These are phyloP conservation scores for Drosophila nebulosa DNA, from an alignment of 1,140 invertebrate genomes.

Conservation along the genomic window DNA sequence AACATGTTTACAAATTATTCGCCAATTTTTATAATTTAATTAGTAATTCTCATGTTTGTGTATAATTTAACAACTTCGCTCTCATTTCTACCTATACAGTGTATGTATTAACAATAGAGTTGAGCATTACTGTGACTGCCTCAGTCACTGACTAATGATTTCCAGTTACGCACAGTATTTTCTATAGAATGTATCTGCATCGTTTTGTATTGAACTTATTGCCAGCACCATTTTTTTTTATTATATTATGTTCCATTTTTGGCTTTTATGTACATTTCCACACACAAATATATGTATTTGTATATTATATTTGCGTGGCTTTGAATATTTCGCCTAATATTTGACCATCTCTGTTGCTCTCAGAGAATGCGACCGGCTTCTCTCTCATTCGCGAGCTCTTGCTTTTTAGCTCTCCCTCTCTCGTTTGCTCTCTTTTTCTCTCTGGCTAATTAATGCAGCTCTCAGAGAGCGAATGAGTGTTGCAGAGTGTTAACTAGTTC, in stretches of 20 bases:
- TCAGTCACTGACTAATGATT: not conserved
- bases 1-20: not conserved
- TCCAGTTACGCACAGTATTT: not conserved
- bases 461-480: slow-evolving; percentile 7
- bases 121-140: not conserved
- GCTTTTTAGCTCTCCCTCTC: not conserved
- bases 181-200: not conserved
- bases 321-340: not conserved
- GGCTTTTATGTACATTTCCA: not conserved
- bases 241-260: too few relatives aligned
- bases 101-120: not conserved
- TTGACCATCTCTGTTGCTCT: slow-evolving; percentile 10
- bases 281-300: not conserved
- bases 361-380: not conserved
- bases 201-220: not conserved
- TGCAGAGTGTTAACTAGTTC: slow-evolving; percentile 4
- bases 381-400: not conserved
- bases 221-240: not conserved
- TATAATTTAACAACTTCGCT: not conserved
- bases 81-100: not conserved
- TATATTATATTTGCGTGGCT: not conserved
- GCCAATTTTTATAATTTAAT: not conserved
- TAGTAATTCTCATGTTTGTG: not conserved
- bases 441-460: not conserved
- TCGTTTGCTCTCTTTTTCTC: not conserved